Conservation (phyloP, 2,113 vertebrate genomes). For the Gnathonemus longibarbis region DNA sequence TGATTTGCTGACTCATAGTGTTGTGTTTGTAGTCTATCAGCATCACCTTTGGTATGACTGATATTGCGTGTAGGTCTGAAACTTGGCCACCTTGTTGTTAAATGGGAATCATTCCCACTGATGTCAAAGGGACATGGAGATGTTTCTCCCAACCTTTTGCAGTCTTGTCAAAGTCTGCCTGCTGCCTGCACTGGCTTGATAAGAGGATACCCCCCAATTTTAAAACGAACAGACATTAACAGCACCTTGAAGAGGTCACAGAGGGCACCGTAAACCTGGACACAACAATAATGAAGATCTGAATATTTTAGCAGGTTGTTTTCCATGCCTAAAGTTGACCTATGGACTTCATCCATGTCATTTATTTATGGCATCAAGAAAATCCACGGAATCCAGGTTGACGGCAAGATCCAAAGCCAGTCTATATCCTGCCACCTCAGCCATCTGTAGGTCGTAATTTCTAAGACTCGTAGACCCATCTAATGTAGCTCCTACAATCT, state of each 20-base stretch:
- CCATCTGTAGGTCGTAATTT: constrained; percentile 27
- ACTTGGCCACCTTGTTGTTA: background rate
- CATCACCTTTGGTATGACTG: background rate
- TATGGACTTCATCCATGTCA: background rate
- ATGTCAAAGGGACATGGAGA: background rate
- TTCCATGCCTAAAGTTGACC: background rate
- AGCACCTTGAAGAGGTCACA: background rate
- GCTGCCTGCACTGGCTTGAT: constrained; percentile 14
- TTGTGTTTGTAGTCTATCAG: background rate
- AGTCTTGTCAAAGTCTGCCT: background rate
- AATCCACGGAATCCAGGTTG: background rate
- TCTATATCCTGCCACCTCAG: constrained; percentile 6
- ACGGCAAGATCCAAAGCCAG: constrained; percentile 22
- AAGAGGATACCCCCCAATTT: background rate
- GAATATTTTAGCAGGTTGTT: background rate
- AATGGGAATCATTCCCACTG: background rate
- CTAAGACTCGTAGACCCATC: constrained; percentile 16
- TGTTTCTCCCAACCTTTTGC: background rate
- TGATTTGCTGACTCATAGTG: background rate
- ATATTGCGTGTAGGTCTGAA: background rate
- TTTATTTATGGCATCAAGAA: background rate
- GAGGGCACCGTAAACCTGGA: background rate
- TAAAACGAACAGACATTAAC: background rate
- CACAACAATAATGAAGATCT: background rate
- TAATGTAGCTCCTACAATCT: background rate